A percentile compares a stretch with the other conserved stretches of the same genome.
Evolutionary conservation across 64 coral and sea anemone species (phyloP).

Genomic region (Stylophora pistillata): DNA sequence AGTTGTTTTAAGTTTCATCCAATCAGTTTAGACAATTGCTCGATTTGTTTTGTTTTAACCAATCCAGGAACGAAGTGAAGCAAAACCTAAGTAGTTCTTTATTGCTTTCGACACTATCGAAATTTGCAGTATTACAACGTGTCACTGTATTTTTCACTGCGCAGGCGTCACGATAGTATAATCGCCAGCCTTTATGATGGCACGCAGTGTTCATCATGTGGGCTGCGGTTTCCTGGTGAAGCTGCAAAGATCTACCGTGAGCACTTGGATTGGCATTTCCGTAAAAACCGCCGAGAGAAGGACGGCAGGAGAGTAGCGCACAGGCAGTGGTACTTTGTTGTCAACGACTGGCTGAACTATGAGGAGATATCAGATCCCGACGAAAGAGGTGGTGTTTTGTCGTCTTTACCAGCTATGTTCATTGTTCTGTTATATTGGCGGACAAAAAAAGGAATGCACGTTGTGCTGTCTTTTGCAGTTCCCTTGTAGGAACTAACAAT

Average conservation of each 20-base stretch:
- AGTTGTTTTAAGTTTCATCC: too few relatives aligned
- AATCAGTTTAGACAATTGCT: not conserved
- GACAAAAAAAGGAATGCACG: too few relatives aligned
- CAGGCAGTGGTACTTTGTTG: slow-evolving; percentile 84
- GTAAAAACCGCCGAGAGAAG: slow-evolving; percentile 95
- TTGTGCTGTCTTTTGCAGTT: too few relatives aligned
- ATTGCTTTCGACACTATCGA: not conserved
- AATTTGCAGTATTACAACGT: not conserved
- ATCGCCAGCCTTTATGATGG: slow-evolving; percentile 76
- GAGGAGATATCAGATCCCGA: slow-evolving; percentile 92
- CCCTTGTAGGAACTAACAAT: too few relatives aligned
- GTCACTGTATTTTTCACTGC: not conserved
- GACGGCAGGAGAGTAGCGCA: slow-evolving; percentile 84
- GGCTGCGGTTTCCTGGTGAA: slow-evolving; percentile 85
- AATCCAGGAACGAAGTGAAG: too few relatives aligned
- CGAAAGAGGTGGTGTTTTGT: slow-evolving; percentile 63
- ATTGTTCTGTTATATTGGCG: too few relatives aligned
- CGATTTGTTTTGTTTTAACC: not conserved
- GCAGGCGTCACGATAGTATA: slow-evolving; percentile 73
- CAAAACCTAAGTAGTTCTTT: too few relatives aligned
- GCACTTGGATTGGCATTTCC: slow-evolving; percentile 99
- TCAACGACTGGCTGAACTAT: slow-evolving; percentile 89
- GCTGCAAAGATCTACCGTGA: slow-evolving; percentile 79
- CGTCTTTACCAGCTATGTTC: not conserved
- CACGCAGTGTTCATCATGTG: slow-evolving; percentile 95